These are phyloP conservation scores for Lepetodrilus schrolli DNA, from an alignment of 2,888 invertebrate species.

Conservation along the genomic window DNA sequence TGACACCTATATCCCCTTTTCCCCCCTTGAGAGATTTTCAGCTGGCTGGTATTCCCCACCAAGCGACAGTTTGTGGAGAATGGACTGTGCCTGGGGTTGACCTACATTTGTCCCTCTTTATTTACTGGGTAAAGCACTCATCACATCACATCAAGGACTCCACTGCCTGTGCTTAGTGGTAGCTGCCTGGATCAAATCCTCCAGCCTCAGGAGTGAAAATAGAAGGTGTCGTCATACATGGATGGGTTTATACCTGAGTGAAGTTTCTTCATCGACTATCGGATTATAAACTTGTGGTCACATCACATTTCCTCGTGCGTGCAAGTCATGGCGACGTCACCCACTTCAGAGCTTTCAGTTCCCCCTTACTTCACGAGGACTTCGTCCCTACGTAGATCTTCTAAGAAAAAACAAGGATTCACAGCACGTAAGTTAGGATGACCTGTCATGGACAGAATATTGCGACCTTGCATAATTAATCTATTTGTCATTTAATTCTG, in stretches of 20 bases:
- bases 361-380: conserved; percentile 42
- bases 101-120: neutral
- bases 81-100: conserved; percentile 7
- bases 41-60: neutral
- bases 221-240: neutral
- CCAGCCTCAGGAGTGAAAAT: neutral
- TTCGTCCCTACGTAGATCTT: conserved; percentile 46
- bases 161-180: too few species aligned
- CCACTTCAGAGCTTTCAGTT: conserved; percentile 37
- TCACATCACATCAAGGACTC: neutral
- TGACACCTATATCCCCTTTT: neutral
- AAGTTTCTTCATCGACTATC: neutral
- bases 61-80: neutral
- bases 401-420: conserved; percentile 27
- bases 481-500: neutral
- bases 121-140: neutral
- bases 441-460: neutral
- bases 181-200: too few species aligned
- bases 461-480: neutral
- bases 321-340: conserved; percentile 37
- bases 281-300: too few species aligned
- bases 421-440: conserved; percentile 22
- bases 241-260: neutral
- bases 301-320: too few species aligned
- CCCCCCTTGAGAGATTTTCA: neutral